Evolutionary conservation across 2,113 vertebrate species (phyloP).

Genomic region (Lichenostomus cassidix): DNA sequence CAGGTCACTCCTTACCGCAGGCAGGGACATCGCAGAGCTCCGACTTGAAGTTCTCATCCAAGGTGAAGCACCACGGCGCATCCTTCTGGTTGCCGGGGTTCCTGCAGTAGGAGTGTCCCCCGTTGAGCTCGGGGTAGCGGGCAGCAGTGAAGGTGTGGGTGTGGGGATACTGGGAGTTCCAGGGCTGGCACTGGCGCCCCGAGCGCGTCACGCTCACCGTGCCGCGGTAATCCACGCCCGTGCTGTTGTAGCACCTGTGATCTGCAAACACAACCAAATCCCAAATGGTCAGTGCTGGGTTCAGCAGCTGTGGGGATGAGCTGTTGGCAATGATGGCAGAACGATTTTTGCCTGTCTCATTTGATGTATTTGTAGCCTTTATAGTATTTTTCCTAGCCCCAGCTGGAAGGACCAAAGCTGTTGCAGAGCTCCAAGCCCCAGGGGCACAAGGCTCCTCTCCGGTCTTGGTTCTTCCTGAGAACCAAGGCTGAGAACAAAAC

Average conservation of each 20-base stretch:
- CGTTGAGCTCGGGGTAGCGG: slow-evolving; percentile 90
- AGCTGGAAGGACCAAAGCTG: too few species aligned
- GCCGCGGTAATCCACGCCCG: slow-evolving; percentile 90
- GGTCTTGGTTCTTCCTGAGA: too few species aligned
- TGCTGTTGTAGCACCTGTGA: slow-evolving; percentile 95
- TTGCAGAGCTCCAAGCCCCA: too few species aligned
- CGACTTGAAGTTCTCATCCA: slow-evolving; percentile 91
- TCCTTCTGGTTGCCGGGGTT: slow-evolving; percentile 94
- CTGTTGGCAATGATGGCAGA: not conserved
- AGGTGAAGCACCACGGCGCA: slow-evolving; percentile 96
- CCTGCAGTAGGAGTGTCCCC: slow-evolving; percentile 97
- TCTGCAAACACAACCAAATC: slow-evolving; percentile 67
- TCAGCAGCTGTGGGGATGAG: not conserved
- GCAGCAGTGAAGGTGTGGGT: slow-evolving; percentile 89
- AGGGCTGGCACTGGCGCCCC: slow-evolving; percentile 95
- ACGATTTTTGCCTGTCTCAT: too few species aligned
- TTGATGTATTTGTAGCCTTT: too few species aligned
- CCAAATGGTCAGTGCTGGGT: not conserved
- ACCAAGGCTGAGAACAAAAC: too few species aligned
- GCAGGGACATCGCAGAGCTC: slow-evolving; percentile 92
- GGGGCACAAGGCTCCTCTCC: too few species aligned
- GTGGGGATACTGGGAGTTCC: slow-evolving; percentile 98
- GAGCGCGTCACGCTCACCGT: slow-evolving; percentile 91
- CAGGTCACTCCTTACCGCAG: slow-evolving; percentile 80
- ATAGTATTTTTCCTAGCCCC: too few species aligned